A percentile compares a stretch with the other conserved stretches of the same genome.
Evolutionary conservation across 1,140 invertebrate species (phyloP).

Genomic region (Euwallacea fornicatus): DNA sequence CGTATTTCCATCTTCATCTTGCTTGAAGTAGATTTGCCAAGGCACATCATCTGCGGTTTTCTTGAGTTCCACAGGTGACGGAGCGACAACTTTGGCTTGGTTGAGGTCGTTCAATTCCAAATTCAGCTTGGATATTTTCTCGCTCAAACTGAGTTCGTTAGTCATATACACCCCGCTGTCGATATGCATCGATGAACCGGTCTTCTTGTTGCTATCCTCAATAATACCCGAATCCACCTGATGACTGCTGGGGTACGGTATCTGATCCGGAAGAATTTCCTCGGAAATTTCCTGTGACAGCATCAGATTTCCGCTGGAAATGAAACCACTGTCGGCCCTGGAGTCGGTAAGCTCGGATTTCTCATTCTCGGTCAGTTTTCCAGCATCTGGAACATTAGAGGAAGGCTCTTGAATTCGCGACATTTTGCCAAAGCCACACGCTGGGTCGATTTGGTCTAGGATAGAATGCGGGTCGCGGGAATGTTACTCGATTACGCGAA

Average conservation of each 20-base stretch:
- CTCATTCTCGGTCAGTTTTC: slow-evolving; percentile 42
- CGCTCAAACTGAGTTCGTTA: slow-evolving; percentile 59
- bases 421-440: slow-evolving; percentile 27
- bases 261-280: slow-evolving; percentile 21
- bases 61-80: slow-evolving; percentile 41
- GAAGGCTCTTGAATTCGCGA: slow-evolving; percentile 30
- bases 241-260: not conserved
- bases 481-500: not conserved
- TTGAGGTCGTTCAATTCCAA: slow-evolving; percentile 51
- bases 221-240: slow-evolving; percentile 23
- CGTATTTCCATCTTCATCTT: slow-evolving; percentile 74
- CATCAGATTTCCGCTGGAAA: slow-evolving; percentile 57
- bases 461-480: not conserved
- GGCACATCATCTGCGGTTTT: slow-evolving; percentile 42
- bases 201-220: slow-evolving; percentile 42
- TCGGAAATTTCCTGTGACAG: slow-evolving; percentile 48
- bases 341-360: slow-evolving; percentile 45
- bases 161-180: slow-evolving; percentile 55
- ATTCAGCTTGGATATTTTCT: slow-evolving; percentile 58
- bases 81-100: slow-evolving; percentile 32
- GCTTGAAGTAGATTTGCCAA: slow-evolving; percentile 63
- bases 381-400: slow-evolving; percentile 45
- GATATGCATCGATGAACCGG: slow-evolving; percentile 28
- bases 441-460: not conserved
- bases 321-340: slow-evolving; percentile 58